Conservation (phyloP, 2,888 invertebrate genomes). For the Macaria notata region DNA sequence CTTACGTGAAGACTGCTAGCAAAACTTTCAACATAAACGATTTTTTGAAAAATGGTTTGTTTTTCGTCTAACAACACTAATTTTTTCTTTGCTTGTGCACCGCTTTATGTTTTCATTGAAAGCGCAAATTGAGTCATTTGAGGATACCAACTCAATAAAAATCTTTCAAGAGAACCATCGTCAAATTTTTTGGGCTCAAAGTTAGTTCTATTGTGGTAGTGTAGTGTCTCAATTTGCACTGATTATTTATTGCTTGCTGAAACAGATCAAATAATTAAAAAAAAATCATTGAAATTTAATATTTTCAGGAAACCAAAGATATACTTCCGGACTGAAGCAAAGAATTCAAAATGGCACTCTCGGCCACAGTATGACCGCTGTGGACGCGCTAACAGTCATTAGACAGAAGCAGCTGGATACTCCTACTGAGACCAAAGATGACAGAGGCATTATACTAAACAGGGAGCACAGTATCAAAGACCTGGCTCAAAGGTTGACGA, state of each 20-base stretch:
- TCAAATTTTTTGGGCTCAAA: too few species aligned
- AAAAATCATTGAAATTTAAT: too few species aligned
- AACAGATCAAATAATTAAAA: too few species aligned
- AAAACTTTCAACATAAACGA: slow-evolving; percentile 36
- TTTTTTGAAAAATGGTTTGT: slow-evolving; percentile 75
- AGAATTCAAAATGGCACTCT: slow-evolving; percentile 83
- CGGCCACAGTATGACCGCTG: slow-evolving; percentile 76
- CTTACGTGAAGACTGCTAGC: too few species aligned
- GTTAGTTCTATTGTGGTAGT: not conserved
- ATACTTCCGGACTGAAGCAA: slow-evolving; percentile 82
- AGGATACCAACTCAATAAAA: too few species aligned
- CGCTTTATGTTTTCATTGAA: slow-evolving; percentile 25
- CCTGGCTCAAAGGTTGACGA: slow-evolving; percentile 91
- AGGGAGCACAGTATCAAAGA: slow-evolving; percentile 94
- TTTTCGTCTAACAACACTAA: slow-evolving; percentile 66
- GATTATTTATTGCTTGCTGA: slow-evolving; percentile 5
- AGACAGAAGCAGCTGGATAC: slow-evolving; percentile 82
- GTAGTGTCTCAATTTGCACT: not conserved
- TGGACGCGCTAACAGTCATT: slow-evolving; percentile 62
- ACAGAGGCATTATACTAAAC: slow-evolving; percentile 86
- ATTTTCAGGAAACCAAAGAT: slow-evolving; percentile 79
- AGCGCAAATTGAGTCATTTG: too few species aligned
- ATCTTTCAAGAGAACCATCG: too few species aligned
- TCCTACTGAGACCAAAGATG: slow-evolving; percentile 79
- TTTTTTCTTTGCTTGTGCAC: slow-evolving; percentile 34